Evolutionary conservation across 2,888 invertebrate genomes (phyloP).

Genomic region (Drosophila macrospina): DNA sequence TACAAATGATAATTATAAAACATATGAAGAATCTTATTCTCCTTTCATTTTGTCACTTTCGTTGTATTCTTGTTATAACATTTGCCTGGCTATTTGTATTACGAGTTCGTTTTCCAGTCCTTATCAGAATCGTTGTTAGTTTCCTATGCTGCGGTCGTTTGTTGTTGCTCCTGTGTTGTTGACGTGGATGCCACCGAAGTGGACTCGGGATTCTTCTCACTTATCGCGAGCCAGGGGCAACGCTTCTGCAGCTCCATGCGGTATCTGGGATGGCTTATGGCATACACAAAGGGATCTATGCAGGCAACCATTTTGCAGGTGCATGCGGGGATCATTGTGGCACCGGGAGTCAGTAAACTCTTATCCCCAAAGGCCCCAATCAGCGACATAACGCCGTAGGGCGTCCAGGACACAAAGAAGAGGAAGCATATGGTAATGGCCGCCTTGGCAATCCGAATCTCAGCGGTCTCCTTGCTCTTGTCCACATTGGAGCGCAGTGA

Average conservation of each 20-base stretch:
- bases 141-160: constrained; percentile 78
- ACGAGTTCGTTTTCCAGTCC: constrained; percentile 37
- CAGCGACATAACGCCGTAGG: constrained; percentile 93
- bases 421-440: constrained; percentile 94
- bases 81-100: constrained; percentile 52
- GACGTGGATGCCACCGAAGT: constrained; percentile 85
- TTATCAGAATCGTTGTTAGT: background rate
- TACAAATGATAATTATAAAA: constrained; percentile 51
- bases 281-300: constrained; percentile 96
- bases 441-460: constrained; percentile 94
- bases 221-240: constrained; percentile 90
- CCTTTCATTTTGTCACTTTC: constrained; percentile 4
- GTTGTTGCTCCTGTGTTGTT: constrained; percentile 79
- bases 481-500: constrained; percentile 69
- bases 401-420: constrained; percentile 95
- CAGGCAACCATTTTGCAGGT: constrained; percentile 95
- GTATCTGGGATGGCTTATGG: constrained; percentile 95
- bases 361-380: constrained; percentile 93
- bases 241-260: constrained; percentile 92
- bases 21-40: constrained; percentile 8
- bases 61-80: constrained; percentile 38
- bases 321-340: constrained; percentile 94
- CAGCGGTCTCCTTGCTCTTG: constrained; percentile 87
- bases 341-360: constrained; percentile 89
- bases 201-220: constrained; percentile 87